Evolutionary conservation across 1,140 invertebrate species (phyloP).

Genomic region (Papilio glaucus): DNA sequence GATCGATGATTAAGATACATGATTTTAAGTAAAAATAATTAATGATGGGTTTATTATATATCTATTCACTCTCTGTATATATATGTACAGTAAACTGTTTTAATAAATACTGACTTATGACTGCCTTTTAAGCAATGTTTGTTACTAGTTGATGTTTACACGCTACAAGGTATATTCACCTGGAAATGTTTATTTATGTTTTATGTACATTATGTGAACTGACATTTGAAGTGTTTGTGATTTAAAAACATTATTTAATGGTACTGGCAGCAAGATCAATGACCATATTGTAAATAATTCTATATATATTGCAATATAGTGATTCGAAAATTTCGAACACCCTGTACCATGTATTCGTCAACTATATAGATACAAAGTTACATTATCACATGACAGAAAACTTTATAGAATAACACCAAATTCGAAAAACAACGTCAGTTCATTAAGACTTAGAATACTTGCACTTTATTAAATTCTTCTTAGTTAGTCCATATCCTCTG

Average conservation of each 20-base stretch:
- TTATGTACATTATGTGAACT: neutral
- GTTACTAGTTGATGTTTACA: too few relatives aligned
- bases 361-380: neutral
- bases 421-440: neutral
- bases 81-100: neutral
- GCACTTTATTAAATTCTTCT: conserved; percentile 16
- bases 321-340: conserved; percentile 19
- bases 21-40: neutral
- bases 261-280: too few relatives aligned
- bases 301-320: conserved; percentile 5
- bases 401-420: conserved; percentile 20
- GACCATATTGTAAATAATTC: too few relatives aligned
- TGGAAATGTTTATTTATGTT: neutral
- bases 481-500: neutral
- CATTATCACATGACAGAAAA: conserved; percentile 25
- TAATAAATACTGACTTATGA: neutral
- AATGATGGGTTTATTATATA: neutral
- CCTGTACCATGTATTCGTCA: neutral
- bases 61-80: neutral
- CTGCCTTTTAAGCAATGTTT: too few relatives aligned
- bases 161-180: neutral
- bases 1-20: neutral
- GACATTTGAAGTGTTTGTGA: too few relatives aligned
- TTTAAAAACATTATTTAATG: too few relatives aligned
- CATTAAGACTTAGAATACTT: conserved; percentile 11